Percentiles rank a stretch among this genome's conserved stretches.
phyloP scores from a whole-genome alignment of 2,113 vertebrate species.

The Pedetes capensis region DNA sequence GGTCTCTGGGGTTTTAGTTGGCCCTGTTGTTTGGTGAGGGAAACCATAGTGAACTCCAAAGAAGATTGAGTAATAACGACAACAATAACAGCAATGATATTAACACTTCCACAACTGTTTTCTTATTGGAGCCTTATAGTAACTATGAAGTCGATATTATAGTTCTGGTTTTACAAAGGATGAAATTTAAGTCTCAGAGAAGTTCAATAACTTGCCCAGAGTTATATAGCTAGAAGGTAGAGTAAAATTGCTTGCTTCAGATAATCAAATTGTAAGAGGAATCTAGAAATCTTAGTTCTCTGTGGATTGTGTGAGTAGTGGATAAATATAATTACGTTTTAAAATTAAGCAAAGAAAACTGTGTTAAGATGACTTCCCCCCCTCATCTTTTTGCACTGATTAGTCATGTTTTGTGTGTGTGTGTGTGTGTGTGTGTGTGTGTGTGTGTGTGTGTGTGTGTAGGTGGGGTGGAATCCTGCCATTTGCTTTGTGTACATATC shows the following conservation, averaged over 20 bases:
- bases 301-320: neutral
- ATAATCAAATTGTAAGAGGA: constrained; percentile 6
- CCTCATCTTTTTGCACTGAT: neutral
- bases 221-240: neutral
- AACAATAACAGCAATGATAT: neutral
- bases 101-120: neutral
- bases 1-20: constrained; percentile 13
- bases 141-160: neutral
- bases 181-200: neutral
- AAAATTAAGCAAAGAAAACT: constrained; percentile 20
- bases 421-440: neutral
- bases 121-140: neutral
- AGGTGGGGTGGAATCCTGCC: neutral
- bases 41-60: neutral
- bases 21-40: constrained; percentile 1
- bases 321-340: constrained; percentile 31
- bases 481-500: neutral
- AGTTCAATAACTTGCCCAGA: constrained; percentile 6
- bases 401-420: neutral
- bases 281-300: constrained; percentile 18
- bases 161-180: constrained; percentile 26
- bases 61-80: constrained; percentile 2
- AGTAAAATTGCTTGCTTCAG: constrained; percentile 8
- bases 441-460: neutral
- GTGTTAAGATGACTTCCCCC: neutral